A percentile compares a stretch with the other conserved stretches of the same genome.
Conservation (phyloP, 2,113 vertebrate genomes). For the Antennarius striatus region DNA sequence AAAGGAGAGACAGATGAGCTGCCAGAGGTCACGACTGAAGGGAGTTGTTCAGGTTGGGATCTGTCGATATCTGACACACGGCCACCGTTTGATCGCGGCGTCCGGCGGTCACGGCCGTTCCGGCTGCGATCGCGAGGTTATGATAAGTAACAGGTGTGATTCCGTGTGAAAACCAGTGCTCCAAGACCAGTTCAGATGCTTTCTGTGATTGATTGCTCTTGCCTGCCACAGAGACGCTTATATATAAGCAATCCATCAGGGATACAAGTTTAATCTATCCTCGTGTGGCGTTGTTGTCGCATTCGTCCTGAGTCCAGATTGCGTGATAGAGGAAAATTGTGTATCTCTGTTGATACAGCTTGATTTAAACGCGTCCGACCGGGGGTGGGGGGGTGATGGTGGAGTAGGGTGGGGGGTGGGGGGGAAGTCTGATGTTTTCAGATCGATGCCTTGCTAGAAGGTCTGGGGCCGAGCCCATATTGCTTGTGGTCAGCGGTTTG, state of each 20-base stretch:
- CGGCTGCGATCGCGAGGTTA: background rate
- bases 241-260: background rate
- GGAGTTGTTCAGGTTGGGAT: constrained; percentile 52
- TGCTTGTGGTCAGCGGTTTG: constrained; percentile 59
- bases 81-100: constrained; percentile 25
- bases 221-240: no score
- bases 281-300: no score
- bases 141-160: background rate
- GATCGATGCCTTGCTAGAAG: constrained; percentile 53
- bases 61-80: constrained; percentile 38
- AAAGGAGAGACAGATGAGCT: constrained; percentile 50
- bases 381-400: no score
- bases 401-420: no score
- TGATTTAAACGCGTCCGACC: background rate
- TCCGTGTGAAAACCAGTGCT: background rate
- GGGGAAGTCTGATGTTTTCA: constrained; percentile 42
- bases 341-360: constrained; percentile 1
- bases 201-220: background rate
- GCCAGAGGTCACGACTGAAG: constrained; percentile 53
- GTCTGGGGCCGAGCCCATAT: constrained; percentile 49
- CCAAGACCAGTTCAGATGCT: background rate
- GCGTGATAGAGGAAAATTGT: no score
- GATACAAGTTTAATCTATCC: no score
- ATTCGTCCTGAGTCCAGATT: no score
- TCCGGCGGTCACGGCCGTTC: background rate